These are phyloP conservation scores for Tragelaphus buxtoni DNA, from an alignment of 2,113 vertebrate genomes.

Conservation along the genomic window DNA sequence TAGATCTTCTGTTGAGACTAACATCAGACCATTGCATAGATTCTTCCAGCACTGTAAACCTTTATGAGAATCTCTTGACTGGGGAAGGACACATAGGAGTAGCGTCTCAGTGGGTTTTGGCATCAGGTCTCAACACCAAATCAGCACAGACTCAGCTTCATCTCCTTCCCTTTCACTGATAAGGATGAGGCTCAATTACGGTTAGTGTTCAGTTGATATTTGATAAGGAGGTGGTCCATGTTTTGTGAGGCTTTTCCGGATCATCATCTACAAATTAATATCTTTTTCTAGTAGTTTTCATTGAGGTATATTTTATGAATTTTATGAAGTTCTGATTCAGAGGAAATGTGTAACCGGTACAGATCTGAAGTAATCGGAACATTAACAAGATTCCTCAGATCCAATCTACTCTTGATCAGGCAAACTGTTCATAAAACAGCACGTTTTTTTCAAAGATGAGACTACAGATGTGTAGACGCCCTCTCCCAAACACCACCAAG, in stretches of 20 bases:
- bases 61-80: neutral
- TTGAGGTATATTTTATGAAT: neutral
- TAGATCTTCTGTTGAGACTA: neutral
- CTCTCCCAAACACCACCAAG: accelerated
- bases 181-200: neutral
- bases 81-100: neutral
- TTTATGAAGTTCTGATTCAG: neutral
- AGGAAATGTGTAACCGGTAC: neutral
- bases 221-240: neutral
- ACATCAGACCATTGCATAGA: neutral
- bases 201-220: neutral
- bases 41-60: neutral
- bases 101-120: neutral
- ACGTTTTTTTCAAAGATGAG: neutral
- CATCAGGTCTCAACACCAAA: neutral
- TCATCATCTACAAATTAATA: neutral
- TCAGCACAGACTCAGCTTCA: neutral
- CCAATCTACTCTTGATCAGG: neutral
- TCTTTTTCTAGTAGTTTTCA: constrained; percentile 28
- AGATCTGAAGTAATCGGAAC: neutral
- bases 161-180: neutral
- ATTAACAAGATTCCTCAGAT: neutral
- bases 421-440: neutral
- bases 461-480: neutral
- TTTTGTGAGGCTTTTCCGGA: neutral